A percentile compares a stretch with the other conserved stretches of the same genome.
phyloP scores from a whole-genome alignment of 2,113 vertebrate species.

The Ciconia boyciana region DNA sequence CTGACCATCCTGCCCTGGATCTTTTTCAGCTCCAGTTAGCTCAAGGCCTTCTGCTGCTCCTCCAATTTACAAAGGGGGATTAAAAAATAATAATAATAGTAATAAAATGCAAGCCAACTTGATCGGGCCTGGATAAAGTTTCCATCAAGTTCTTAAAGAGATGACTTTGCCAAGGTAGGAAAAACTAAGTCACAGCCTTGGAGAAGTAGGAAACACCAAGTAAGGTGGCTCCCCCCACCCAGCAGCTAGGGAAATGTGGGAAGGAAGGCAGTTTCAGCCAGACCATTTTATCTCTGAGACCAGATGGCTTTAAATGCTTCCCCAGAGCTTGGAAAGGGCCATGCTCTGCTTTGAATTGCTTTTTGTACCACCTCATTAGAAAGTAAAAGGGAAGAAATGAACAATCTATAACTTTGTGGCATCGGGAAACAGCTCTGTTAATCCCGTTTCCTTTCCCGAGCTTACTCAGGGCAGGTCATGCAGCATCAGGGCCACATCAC shows the following conservation, averaged over 20 bases:
- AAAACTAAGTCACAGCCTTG: slow-evolving; percentile 10
- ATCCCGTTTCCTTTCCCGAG: not conserved
- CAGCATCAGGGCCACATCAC: not conserved
- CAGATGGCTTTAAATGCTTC: slow-evolving; percentile 55
- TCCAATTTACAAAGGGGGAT: not conserved
- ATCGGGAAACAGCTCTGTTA: not conserved
- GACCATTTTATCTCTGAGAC: slow-evolving; percentile 35
- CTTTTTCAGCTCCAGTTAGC: not conserved
- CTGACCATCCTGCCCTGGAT: not conserved
- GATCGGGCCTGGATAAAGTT: not conserved
- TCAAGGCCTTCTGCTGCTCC: not conserved
- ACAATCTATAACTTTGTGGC: slow-evolving; percentile 11
- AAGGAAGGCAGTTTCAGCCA: slow-evolving; percentile 39
- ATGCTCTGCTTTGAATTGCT: slow-evolving; percentile 7
- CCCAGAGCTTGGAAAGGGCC: slow-evolving; percentile 26
- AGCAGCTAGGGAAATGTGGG: slow-evolving; percentile 3
- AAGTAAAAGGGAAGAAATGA: slow-evolving; percentile 44
- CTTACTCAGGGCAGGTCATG: not conserved
- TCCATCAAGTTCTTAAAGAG: not conserved
- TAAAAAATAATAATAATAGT: not conserved
- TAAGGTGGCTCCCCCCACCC: not conserved
- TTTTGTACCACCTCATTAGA: slow-evolving; percentile 23
- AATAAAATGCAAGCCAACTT: not conserved
- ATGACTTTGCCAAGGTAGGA: not conserved
- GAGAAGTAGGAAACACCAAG: slow-evolving; percentile 26